A percentile compares a stretch with the other conserved stretches of the same genome.
phyloP scores from a whole-genome alignment of 2,113 vertebrate species.

The Ranitomeya variabilis region DNA sequence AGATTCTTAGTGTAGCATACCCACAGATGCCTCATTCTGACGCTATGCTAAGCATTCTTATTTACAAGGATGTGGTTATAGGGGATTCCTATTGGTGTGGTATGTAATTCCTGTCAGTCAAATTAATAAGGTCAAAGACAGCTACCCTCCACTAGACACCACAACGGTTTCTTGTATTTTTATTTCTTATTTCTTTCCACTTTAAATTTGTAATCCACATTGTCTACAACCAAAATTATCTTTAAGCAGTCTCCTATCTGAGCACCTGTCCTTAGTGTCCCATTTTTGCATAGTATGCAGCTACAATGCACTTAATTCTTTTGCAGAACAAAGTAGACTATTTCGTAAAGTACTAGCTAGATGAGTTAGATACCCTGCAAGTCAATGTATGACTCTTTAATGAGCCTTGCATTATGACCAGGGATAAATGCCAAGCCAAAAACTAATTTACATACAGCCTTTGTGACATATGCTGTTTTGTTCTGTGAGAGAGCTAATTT shows the following conservation, averaged over 20 bases:
- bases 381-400: no score
- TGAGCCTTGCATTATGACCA: no score
- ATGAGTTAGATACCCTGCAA: no score
- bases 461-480: no score
- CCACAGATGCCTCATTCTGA: background rate
- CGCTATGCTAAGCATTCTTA: background rate
- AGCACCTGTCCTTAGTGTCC: background rate
- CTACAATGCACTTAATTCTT: no score
- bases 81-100: conserved; percentile 4
- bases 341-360: no score
- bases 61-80: conserved; percentile 26
- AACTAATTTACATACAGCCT: no score
- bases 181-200: background rate
- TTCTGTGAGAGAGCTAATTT: no score
- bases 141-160: conserved; percentile 16
- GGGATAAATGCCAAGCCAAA: no score
- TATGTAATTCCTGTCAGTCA: conserved; percentile 1
- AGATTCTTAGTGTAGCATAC: background rate
- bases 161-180: conserved; percentile 6
- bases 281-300: no score
- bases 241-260: no score
- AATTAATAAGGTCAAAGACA: conserved; percentile 12
- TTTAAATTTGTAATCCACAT: background rate
- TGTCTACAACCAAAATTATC: background rate
- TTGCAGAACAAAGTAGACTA: no score